Evolutionary conservation across 1,140 invertebrate genomes (phyloP).

Genomic region (Eufriesea mexicana): DNA sequence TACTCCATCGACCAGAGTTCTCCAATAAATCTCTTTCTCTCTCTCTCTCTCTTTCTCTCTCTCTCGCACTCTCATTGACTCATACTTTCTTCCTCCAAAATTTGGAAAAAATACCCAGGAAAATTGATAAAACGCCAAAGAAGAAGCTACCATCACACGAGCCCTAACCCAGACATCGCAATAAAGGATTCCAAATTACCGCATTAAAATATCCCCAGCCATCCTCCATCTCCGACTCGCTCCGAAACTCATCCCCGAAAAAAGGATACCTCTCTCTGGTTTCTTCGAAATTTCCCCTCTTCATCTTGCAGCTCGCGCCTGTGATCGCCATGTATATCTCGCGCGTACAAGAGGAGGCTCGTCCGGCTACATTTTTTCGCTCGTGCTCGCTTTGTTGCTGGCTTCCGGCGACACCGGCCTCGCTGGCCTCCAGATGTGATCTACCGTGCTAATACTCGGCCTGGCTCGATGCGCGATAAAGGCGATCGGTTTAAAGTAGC

Average conservation of each 20-base stretch:
- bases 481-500: constrained; percentile 60
- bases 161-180: too few species aligned
- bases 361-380: constrained; percentile 45
- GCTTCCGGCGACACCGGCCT: neutral
- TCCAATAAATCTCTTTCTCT: too few species aligned
- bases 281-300: constrained; percentile 14
- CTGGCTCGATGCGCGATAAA: constrained; percentile 58
- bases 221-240: neutral
- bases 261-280: neutral
- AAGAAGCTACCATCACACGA: too few species aligned
- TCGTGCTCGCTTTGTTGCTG: constrained; percentile 25
- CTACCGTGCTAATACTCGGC: constrained; percentile 54
- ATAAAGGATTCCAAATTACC: neutral
- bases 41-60: too few species aligned
- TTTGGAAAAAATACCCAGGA: too few species aligned
- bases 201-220: neutral
- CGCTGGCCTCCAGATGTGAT: constrained; percentile 25
- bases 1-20: too few species aligned
- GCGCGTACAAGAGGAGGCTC: constrained; percentile 9
- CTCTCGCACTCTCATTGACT: too few species aligned
- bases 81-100: too few species aligned
- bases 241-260: too few species aligned
- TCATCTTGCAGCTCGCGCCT: neutral
- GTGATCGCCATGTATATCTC: constrained; percentile 1
- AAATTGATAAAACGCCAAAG: too few species aligned